Conservation (phyloP, 2,113 vertebrate genomes). For the Austrofundulus limnaeus region DNA sequence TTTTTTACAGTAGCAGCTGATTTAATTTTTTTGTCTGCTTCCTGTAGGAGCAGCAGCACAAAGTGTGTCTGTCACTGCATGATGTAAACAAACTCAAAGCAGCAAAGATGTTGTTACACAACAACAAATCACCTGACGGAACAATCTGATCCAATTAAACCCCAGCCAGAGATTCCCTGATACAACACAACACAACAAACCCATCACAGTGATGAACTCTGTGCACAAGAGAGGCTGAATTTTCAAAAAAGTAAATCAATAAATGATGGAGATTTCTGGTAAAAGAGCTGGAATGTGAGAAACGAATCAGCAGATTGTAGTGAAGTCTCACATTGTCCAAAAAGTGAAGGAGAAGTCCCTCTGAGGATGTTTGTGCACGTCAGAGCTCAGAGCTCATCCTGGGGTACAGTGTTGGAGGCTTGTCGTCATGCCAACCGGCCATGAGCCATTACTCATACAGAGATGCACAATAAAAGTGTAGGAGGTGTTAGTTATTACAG, state of each 20-base stretch:
- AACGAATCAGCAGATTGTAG: neutral
- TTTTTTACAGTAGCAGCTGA: neutral
- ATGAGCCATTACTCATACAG: conserved; percentile 24
- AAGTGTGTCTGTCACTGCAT: neutral
- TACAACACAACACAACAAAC: conserved; percentile 10
- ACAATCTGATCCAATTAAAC: conserved; percentile 44
- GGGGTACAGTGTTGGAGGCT: conserved; percentile 26
- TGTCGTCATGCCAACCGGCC: conserved; percentile 59
- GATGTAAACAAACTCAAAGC: conserved; percentile 18
- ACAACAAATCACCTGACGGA: conserved; percentile 38
- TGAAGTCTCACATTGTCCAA: neutral
- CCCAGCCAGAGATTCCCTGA: conserved; percentile 26
- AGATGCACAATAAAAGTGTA: conserved; percentile 12
- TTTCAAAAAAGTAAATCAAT: too few species aligned
- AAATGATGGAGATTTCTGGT: neutral
- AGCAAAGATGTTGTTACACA: conserved; percentile 8
- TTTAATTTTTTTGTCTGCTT: neutral
- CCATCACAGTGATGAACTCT: neutral
- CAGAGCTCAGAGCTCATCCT: conserved; percentile 18
- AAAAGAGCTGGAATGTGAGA: neutral
- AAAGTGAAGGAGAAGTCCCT: too few species aligned
- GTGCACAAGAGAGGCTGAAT: too few species aligned
- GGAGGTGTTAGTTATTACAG: conserved; percentile 13
- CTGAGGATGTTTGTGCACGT: neutral
- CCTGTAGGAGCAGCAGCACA: neutral